Base-by-base conservation (phyloP, 2,797 vertebrate species). In the Gymnothorax javanicus region DNA sequence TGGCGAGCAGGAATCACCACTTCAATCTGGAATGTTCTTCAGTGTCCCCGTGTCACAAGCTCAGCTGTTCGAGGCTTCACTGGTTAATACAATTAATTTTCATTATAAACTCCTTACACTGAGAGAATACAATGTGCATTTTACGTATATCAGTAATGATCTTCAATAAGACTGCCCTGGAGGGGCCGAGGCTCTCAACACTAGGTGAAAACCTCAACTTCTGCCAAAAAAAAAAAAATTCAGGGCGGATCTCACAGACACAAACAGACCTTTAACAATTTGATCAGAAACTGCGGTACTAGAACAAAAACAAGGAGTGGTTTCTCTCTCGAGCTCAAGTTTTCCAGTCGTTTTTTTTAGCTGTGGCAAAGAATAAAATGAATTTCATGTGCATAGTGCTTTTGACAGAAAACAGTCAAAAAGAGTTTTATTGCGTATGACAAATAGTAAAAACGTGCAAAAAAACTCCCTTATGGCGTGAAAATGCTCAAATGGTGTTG, bases 81-180 rank as follows among this genome's bases (percentile, higher is more conserved):
- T 62, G 91, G 60, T 79, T 89, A 89, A 60, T 90, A 93, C 95
- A 94, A 95, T 96, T 95, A 93, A 96, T 95, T 94, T 95, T 95
- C 94, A 95, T 96, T 96, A 96, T 91, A 93, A 89, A 94, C 88
- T 94, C 94, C 91, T 84, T 89, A 93, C 91, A 89, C 93, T 94
- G 94, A 95, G 94, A 95, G 95, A 94, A 94, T 93, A 94, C 92
- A 95, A 96, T 96, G 94, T 93, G 94, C 92, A 95, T 96, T 96
- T 95, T 96, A 91, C 33, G 33, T 43, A 43, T 92, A 91, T 92
- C 85, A 75, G 94, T 96, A 96, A 96, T 96, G 95, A 96, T 95
- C 94, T 95, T 94, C 95, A 96, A 96, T 96, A 96, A 96, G 94
- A 89, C 88, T 95, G 94, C 96, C 94, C 93, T 92, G 92, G 89